Percentiles rank a stretch among this genome's conserved stretches.
phyloP scores from a whole-genome alignment of 2,888 invertebrate genomes.

The Selenia dentaria region DNA sequence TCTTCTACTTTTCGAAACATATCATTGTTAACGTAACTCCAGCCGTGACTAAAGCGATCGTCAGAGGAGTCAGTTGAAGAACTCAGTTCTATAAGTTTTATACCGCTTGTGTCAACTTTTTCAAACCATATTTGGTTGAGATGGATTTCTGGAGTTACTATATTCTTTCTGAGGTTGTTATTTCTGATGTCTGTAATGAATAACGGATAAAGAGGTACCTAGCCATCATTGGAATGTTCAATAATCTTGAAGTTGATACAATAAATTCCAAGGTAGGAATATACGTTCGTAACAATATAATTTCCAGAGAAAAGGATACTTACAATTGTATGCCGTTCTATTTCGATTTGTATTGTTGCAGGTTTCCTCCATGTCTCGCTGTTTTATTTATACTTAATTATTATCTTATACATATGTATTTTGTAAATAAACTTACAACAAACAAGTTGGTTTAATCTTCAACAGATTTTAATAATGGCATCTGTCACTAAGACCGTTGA shows the following conservation, averaged over 20 bases:
- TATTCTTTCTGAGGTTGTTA: constrained; percentile 33
- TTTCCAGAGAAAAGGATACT: too few relatives aligned
- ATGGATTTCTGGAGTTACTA: constrained; percentile 41
- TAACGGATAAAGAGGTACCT: too few relatives aligned
- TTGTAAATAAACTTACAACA: too few relatives aligned
- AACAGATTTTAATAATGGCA: too few relatives aligned
- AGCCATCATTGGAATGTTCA: too few relatives aligned
- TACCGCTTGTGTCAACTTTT: constrained; percentile 40
- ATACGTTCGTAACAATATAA: too few relatives aligned
- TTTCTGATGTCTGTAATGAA: constrained; percentile 43
- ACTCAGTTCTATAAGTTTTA: constrained; percentile 65
- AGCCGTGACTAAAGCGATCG: constrained; percentile 38
- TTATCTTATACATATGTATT: too few relatives aligned
- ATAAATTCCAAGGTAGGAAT: too few relatives aligned
- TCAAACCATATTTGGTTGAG: constrained; percentile 49
- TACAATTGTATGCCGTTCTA: constrained; percentile 36
- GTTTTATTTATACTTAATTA: too few relatives aligned
- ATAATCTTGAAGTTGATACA: too few relatives aligned
- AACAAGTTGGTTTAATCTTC: too few relatives aligned
- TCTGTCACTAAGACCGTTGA: too few relatives aligned
- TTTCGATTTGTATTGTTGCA: constrained; percentile 44
- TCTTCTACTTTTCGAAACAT: constrained; percentile 34
- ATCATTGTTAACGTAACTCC: constrained; percentile 43
- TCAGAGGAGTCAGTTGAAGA: constrained; percentile 43
- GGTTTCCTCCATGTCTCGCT: constrained; percentile 38